Conservation (phyloP, 2,888 invertebrate species). For the Drosophila quinaria region DNA sequence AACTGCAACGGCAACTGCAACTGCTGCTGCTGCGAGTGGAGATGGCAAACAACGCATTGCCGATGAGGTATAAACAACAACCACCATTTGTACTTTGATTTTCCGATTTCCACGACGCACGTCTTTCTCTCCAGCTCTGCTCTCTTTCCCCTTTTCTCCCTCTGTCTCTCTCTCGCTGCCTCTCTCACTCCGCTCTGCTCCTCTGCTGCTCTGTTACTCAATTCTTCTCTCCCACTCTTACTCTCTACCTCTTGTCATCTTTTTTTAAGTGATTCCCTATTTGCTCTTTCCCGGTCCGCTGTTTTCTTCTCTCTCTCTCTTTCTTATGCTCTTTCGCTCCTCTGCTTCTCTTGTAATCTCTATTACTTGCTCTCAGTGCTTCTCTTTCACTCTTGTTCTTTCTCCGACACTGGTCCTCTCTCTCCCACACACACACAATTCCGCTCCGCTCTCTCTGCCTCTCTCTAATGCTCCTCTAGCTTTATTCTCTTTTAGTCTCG, state of each 20-base stretch:
- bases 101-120: constrained; percentile 4
- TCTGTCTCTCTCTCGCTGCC: background rate
- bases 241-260: too few species aligned
- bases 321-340: too few species aligned
- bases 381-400: too few species aligned
- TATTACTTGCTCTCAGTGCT: too few species aligned
- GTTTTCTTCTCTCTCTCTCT: too few species aligned
- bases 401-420: background rate
- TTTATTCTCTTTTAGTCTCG: background rate
- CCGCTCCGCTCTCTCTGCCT: background rate
- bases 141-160: background rate
- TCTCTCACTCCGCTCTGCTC: background rate
- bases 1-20: background rate
- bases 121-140: background rate
- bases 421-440: background rate
- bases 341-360: too few species aligned
- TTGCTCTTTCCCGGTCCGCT: too few species aligned
- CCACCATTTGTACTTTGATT: constrained; percentile 26
- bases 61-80: constrained; percentile 60
- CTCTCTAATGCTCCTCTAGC: background rate
- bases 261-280: too few species aligned
- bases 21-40: constrained; percentile 5
- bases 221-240: background rate
- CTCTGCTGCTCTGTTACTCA: background rate
- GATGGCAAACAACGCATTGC: constrained; percentile 41